Evolutionary conservation across 2,888 invertebrate species (phyloP).

Genomic region (Lissonota sp.): DNA sequence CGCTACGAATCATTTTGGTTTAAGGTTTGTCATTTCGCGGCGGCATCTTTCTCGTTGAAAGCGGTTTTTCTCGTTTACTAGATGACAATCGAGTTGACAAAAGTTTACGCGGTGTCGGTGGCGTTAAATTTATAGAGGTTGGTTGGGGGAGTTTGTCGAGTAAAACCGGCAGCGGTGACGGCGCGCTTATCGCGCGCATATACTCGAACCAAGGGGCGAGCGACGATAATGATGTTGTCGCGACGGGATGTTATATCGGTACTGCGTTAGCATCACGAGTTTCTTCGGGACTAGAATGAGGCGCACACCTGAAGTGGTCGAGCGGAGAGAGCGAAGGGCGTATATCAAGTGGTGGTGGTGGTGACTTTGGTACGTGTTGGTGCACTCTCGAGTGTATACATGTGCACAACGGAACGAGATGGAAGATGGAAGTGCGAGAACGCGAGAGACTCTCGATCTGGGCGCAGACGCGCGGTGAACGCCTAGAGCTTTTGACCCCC

Average conservation of each 20-base stretch:
- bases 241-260: conserved; percentile 69
- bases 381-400: conserved; percentile 1
- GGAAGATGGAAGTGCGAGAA: conserved; percentile 19
- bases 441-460: conserved; percentile 55
- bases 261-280: conserved; percentile 70
- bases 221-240: conserved; percentile 69
- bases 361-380: conserved; percentile 44
- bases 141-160: background rate
- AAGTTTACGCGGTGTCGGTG: too few species aligned
- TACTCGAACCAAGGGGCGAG: background rate
- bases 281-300: conserved; percentile 65
- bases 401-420: conserved; percentile 65
- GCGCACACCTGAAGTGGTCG: conserved; percentile 63
- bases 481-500: conserved; percentile 34
- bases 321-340: conserved; percentile 57
- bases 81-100: too few species aligned
- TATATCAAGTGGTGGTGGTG: conserved; percentile 51
- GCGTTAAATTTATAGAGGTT: background rate
- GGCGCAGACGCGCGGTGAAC: conserved; percentile 64
- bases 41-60: too few species aligned
- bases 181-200: too few species aligned
- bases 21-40: too few species aligned
- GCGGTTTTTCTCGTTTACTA: too few species aligned
- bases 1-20: too few species aligned
- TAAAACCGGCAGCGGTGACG: too few species aligned